Conservation (phyloP, 2,888 invertebrate genomes). For the Sinohyriopsis cumingii region DNA sequence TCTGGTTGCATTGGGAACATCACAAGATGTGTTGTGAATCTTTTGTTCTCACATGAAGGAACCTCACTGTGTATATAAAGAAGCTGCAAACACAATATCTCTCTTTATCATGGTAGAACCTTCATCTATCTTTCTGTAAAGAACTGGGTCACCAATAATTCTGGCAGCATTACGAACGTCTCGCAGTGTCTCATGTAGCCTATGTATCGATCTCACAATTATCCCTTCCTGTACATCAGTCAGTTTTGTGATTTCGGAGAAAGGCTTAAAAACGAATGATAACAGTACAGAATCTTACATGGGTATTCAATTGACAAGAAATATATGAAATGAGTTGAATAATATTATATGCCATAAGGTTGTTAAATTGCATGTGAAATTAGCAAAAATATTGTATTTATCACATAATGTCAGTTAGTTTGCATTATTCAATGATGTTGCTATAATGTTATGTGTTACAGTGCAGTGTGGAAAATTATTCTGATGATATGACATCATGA, state of each 20-base stretch:
- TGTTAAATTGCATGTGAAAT: background rate
- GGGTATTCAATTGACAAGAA: background rate
- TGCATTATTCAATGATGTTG: no score
- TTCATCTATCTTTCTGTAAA: slow-evolving; percentile 95
- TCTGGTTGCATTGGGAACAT: slow-evolving; percentile 93
- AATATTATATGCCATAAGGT: no score
- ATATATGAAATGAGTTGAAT: background rate
- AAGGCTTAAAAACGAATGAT: slow-evolving; percentile 76
- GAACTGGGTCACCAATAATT: slow-evolving; percentile 92
- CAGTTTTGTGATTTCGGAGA: slow-evolving; percentile 91
- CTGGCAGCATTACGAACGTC: slow-evolving; percentile 94
- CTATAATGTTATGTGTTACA: no score
- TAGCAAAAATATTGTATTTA: no score
- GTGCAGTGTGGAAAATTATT: no score
- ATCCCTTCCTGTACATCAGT: slow-evolving; percentile 98
- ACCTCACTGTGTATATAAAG: slow-evolving; percentile 80
- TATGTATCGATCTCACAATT: slow-evolving; percentile 96
- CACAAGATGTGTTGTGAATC: slow-evolving; percentile 90
- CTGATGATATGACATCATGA: no score
- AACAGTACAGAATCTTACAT: no score
- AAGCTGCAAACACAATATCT: slow-evolving; percentile 98
- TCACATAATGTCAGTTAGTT: no score
- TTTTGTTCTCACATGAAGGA: slow-evolving; percentile 77
- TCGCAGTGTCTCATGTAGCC: slow-evolving; percentile 91
- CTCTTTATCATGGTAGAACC: slow-evolving; percentile 93